These are phyloP conservation scores for Colaptes auratus DNA, from an alignment of 2,113 vertebrate genomes.

Conservation along the genomic window DNA sequence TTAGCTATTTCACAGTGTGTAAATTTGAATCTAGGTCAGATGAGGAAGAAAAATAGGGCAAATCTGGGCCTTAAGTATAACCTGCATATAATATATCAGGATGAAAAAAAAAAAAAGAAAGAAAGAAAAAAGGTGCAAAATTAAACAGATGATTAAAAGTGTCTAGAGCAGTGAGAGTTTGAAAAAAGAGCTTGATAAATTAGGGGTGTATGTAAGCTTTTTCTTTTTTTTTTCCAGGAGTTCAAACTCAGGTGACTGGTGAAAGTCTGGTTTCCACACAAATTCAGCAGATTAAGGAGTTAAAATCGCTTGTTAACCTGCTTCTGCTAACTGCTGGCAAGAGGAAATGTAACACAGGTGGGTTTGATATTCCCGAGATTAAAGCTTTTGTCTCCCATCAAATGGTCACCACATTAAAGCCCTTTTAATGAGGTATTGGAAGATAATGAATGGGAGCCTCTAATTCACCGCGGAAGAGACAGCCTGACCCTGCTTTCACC, in stretches of 20 bases:
- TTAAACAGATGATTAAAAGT: slow-evolving; percentile 76
- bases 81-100: slow-evolving; percentile 73
- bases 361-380: slow-evolving; percentile 79
- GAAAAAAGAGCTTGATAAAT: slow-evolving; percentile 70
- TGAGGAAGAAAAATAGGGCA: slow-evolving; percentile 77
- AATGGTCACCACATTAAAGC: slow-evolving; percentile 79
- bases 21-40: slow-evolving; percentile 84
- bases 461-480: slow-evolving; percentile 75
- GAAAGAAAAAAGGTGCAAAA: slow-evolving; percentile 57
- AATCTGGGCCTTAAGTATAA: slow-evolving; percentile 72
- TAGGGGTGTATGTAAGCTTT: not conserved
- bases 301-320: slow-evolving; percentile 75
- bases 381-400: slow-evolving; percentile 78
- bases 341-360: slow-evolving; percentile 83
- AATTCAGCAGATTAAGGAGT: slow-evolving; percentile 67
- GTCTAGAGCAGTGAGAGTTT: slow-evolving; percentile 59
- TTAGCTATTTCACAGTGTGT: slow-evolving; percentile 83
- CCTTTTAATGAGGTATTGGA: slow-evolving; percentile 78
- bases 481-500: slow-evolving; percentile 72
- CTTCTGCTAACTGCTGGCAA: slow-evolving; percentile 71
- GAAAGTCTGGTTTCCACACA: slow-evolving; percentile 65
- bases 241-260: slow-evolving; percentile 64
- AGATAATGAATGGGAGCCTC: slow-evolving; percentile 79
- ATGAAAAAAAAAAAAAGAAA: slow-evolving; percentile 39
- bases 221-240: not conserved